Percentiles rank a stretch among this genome's conserved stretches.
Evolutionary conservation across 2,888 invertebrate species (phyloP).

Genomic region (Dryobotodes eremita): DNA sequence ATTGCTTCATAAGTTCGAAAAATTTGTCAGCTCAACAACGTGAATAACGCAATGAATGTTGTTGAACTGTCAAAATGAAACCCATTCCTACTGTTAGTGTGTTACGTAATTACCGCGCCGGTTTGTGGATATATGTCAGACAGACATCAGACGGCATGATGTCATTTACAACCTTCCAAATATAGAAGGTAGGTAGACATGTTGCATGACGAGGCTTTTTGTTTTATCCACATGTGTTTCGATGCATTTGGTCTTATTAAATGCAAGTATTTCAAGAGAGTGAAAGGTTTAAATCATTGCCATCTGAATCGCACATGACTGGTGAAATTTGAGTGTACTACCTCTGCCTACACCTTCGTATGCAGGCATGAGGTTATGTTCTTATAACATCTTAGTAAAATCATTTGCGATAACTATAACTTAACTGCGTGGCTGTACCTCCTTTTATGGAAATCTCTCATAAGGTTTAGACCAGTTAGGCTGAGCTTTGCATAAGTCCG

Average conservation of each 20-base stretch:
- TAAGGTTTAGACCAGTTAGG: slow-evolving; percentile 69
- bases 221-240: neutral
- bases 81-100: too few relatives aligned
- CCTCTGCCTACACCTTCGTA: too few relatives aligned
- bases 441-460: slow-evolving; percentile 77
- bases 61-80: too few relatives aligned
- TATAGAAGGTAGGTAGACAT: slow-evolving; percentile 35
- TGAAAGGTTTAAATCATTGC: slow-evolving; percentile 3
- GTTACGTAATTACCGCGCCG: too few relatives aligned
- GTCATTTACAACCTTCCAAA: slow-evolving; percentile 53
- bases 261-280: neutral
- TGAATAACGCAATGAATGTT: too few relatives aligned
- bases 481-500: slow-evolving; percentile 74
- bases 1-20: too few relatives aligned
- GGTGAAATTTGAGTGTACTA: too few relatives aligned
- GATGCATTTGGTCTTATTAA: neutral
- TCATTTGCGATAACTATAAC: neutral
- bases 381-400: neutral
- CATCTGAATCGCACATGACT: too few relatives aligned
- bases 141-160: slow-evolving; percentile 40
- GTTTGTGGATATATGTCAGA: slow-evolving; percentile 51
- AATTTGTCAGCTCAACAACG: too few relatives aligned
- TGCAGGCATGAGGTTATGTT: too few relatives aligned
- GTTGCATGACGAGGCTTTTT: slow-evolving; percentile 26
- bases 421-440: slow-evolving; percentile 64